Evolutionary conservation across 2,797 vertebrate genomes (phyloP).

Genomic region (Brachyalestes nurse): DNA sequence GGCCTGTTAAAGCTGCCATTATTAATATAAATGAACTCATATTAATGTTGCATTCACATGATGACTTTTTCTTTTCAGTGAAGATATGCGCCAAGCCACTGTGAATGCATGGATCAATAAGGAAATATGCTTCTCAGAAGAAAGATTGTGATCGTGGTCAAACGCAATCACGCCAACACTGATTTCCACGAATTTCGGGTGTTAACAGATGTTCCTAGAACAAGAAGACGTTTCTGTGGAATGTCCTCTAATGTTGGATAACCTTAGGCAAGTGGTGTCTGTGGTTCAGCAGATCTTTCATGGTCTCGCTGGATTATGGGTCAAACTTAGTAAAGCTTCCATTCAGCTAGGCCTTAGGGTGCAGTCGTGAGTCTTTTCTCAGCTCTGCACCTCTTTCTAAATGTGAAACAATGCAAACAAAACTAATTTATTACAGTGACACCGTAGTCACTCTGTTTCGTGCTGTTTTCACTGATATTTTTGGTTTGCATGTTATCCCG

Average conservation of each 20-base stretch:
- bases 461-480: background rate
- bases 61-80: background rate
- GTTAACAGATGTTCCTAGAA: conserved; percentile 27
- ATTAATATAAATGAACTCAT: background rate
- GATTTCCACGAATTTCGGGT: conserved; percentile 18
- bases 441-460: background rate
- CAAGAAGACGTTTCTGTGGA: conserved; percentile 34
- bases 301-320: background rate
- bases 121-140: background rate
- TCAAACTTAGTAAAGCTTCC: background rate
- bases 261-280: conserved; percentile 14
- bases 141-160: background rate
- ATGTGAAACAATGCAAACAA: background rate
- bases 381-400: background rate
- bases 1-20: background rate
- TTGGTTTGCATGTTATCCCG: background rate
- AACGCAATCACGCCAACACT: background rate
- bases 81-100: background rate
- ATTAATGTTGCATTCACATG: background rate
- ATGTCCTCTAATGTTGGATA: conserved; percentile 15
- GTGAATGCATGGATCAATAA: background rate
- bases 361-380: background rate
- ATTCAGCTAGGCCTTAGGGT: background rate
- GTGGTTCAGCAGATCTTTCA: conserved; percentile 30
- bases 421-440: background rate